Base-by-base conservation (phyloP, 2,888 invertebrate genomes). In the Silvanus unidentatus region DNA sequence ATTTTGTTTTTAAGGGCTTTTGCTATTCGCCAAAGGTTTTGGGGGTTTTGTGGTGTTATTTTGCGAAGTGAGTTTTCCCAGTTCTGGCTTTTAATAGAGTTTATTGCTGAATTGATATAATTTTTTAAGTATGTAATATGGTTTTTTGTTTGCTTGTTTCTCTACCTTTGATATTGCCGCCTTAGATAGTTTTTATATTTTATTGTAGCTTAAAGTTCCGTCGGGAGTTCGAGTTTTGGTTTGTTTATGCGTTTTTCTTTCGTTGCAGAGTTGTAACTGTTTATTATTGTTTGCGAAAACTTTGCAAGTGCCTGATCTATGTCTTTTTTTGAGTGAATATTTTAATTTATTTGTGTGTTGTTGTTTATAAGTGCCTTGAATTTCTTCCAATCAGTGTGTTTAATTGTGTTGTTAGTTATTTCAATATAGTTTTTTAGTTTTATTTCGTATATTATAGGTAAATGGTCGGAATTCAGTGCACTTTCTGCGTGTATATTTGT, bases 11-110 rank as follows among this genome's bases (percentile, higher is more conserved):
- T 29, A 8, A 41, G 10, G 5, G 8, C 2, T 41, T 32, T 39
- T 3, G 32, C 14, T 41, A 41, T 34, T 41, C 11, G 29, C 41
- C 32, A 32, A 10, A 41, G 37, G n/a, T 27, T 39, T n/a, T 13
- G 8, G 4, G 8, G 10, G 29, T 41, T 34, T 6, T 13, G 4
- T 34, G 12, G 14, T 4, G 29, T 34, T 14, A 29, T 34, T 14
- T 12, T 34, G 3, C 32, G 4, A 12, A 32, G 32, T 4, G 13
- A 5, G 3, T 32, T 32, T 5, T 32, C 11, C 32, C 32, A 32
- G 4, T 9, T 32, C 10, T 12, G 5, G 4, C 6, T 5, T 32
- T 32, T 32, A 8, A 32, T 32, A 5, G 32, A 32, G 5, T 32
- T 32, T 32, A 32, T 12, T n/a, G 10, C 5, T n/a, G 32, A 3